These are phyloP conservation scores for Odontesthes bonariensis DNA, from an alignment of 2,113 vertebrate genomes.

Conservation along the genomic window DNA sequence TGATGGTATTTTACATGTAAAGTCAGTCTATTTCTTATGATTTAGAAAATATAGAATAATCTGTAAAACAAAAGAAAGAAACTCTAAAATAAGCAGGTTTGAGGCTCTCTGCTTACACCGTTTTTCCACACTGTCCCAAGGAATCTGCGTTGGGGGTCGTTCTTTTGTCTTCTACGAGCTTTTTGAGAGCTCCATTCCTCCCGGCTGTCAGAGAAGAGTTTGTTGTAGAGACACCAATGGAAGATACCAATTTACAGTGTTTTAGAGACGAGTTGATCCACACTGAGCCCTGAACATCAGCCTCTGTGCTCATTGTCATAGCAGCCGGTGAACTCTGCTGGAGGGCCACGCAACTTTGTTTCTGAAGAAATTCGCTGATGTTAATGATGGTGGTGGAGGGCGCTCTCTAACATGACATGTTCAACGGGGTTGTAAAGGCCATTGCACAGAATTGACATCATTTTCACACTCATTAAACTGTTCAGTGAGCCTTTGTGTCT, in stretches of 20 bases:
- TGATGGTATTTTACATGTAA: no score
- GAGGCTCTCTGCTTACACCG: no score
- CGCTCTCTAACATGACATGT: neutral
- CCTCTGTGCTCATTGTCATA: neutral
- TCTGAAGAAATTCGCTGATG: neutral
- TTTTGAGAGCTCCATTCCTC: no score
- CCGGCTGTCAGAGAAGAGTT: no score
- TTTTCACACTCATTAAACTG: conserved; percentile 24
- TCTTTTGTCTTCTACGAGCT: no score
- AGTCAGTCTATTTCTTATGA: no score
- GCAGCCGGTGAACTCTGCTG: conserved; percentile 4
- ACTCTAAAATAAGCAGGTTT: no score
- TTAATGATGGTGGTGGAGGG: conserved; percentile 10
- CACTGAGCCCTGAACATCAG: neutral
- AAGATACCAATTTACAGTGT: neutral
- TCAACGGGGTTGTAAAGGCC: neutral
- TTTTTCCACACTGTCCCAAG: no score
- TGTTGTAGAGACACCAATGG: neutral
- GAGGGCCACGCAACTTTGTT: neutral
- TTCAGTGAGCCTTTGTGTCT: conserved; percentile 8
- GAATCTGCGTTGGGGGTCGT: no score
- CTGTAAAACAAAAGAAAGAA: no score
- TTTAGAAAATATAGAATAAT: no score
- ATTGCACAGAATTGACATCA: neutral
- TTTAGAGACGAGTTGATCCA: neutral